These are phyloP conservation scores for Cheilinus undulatus DNA, from an alignment of 2,113 vertebrate genomes.

Conservation along the genomic window DNA sequence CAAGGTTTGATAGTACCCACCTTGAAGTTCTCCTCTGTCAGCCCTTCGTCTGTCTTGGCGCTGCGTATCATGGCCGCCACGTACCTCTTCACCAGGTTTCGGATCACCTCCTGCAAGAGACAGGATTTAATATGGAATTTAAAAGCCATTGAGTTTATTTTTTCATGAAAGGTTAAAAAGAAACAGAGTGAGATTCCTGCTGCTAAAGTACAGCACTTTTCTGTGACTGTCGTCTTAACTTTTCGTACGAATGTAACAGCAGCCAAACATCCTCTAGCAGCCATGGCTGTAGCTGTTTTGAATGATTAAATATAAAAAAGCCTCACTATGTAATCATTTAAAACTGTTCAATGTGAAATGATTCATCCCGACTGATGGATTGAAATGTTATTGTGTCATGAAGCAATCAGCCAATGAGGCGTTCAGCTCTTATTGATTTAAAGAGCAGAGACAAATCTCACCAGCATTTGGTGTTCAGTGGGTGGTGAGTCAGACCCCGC, in stretches of 20 bases:
- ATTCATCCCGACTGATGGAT: slow-evolving; percentile 2
- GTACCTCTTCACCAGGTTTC: slow-evolving; percentile 94
- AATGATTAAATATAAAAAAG: neutral
- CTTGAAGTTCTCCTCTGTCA: slow-evolving; percentile 98
- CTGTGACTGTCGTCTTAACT: too few relatives aligned
- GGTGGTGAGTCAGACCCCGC: slow-evolving; percentile 45
- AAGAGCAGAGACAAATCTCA: slow-evolving; percentile 38
- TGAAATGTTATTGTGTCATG: slow-evolving; percentile 45
- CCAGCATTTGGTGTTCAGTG: slow-evolving; percentile 66
- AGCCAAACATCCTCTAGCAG: neutral
- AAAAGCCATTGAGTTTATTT: too few relatives aligned
- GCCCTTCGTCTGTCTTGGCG: slow-evolving; percentile 94
- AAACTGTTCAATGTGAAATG: neutral
- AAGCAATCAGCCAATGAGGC: slow-evolving; percentile 49
- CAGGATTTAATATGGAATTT: too few relatives aligned
- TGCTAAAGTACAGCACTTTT: too few relatives aligned
- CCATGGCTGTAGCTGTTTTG: neutral
- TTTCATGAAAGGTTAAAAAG: too few relatives aligned
- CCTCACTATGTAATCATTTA: neutral
- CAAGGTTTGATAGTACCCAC: slow-evolving; percentile 79
- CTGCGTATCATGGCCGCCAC: slow-evolving; percentile 97
- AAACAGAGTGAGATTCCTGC: too few relatives aligned
- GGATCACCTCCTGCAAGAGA: slow-evolving; percentile 92
- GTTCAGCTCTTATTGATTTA: slow-evolving; percentile 43
- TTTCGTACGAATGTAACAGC: too few relatives aligned